Conservation (phyloP, 2,797 vertebrate genomes). For the Liasis olivaceus region DNA sequence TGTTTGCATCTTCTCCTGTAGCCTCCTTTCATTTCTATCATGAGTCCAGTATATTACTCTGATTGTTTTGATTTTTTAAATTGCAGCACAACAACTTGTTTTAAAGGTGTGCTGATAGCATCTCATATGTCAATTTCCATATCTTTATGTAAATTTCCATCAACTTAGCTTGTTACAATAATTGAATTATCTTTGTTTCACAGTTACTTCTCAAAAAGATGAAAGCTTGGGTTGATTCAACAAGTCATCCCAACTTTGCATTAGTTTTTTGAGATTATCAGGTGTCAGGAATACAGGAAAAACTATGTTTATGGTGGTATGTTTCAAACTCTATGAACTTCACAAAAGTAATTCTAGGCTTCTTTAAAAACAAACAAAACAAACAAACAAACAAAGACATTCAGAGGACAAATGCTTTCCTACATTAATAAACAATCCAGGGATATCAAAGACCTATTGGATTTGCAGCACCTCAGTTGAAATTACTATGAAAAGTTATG, state of each 20-base stretch:
- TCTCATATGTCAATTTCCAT: neutral
- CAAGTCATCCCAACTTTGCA: neutral
- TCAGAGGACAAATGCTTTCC: neutral
- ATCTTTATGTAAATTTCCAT: slow-evolving; percentile 30
- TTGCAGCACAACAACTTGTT: slow-evolving; percentile 35
- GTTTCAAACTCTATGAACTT: slow-evolving; percentile 19
- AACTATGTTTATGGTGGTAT: neutral
- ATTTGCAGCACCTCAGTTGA: neutral
- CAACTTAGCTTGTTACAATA: slow-evolving; percentile 11
- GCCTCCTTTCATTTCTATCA: slow-evolving; percentile 2
- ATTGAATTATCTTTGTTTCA: neutral
- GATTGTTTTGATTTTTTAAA: slow-evolving; percentile 25
- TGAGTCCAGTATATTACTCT: slow-evolving; percentile 24
- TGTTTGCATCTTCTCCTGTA: slow-evolving; percentile 20
- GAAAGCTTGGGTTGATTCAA: neutral
- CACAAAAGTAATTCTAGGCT: neutral
- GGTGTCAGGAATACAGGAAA: neutral
- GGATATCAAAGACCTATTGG: neutral
- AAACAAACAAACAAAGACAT: neutral
- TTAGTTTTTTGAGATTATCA: neutral
- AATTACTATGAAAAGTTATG: neutral
- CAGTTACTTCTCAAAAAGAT: neutral
- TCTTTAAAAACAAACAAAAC: neutral
- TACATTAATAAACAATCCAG: slow-evolving; percentile 19
- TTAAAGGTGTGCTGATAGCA: slow-evolving; percentile 36